These are phyloP conservation scores for Paramisgurnus dabryanus DNA, from an alignment of 2,113 vertebrate species.

Conservation along the genomic window DNA sequence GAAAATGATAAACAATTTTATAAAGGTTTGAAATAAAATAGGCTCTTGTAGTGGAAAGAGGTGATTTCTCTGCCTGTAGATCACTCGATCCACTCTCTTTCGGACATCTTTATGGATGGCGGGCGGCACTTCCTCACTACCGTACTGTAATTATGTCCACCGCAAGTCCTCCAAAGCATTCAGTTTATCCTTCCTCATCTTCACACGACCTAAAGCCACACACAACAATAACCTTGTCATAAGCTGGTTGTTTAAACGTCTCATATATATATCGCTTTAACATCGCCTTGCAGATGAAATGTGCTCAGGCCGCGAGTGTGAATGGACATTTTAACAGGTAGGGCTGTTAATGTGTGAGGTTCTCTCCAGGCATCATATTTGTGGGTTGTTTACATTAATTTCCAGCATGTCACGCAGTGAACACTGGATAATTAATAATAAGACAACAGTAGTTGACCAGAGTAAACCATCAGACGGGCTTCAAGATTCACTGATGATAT, in stretches of 20 bases:
- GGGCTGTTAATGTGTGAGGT: background rate
- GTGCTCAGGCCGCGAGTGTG: background rate
- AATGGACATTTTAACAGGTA: slow-evolving; percentile 1
- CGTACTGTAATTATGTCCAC: slow-evolving; percentile 71
- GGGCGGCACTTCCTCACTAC: slow-evolving; percentile 67
- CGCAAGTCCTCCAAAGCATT: slow-evolving; percentile 66
- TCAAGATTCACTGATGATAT: slow-evolving; percentile 14
- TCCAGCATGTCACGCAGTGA: background rate
- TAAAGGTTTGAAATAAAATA: too few species aligned
- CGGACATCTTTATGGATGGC: slow-evolving; percentile 69
- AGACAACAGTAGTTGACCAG: background rate
- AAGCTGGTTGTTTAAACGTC: slow-evolving; percentile 61
- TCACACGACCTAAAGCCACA: slow-evolving; percentile 69
- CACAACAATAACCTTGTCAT: slow-evolving; percentile 71
- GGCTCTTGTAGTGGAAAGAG: background rate
- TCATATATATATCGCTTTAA: slow-evolving; percentile 39
- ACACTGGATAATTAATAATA: slow-evolving; percentile 11
- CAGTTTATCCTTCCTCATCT: slow-evolving; percentile 73
- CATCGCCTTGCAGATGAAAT: background rate
- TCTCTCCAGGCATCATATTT: background rate
- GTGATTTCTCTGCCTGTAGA: background rate
- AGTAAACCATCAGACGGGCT: background rate
- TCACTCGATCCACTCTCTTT: slow-evolving; percentile 63
- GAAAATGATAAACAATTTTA: too few species aligned
- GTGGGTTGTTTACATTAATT: background rate